A percentile compares a stretch with the other conserved stretches of the same genome.
These are phyloP conservation scores for Montifringilla adamsi DNA, from an alignment of 2,113 vertebrate species.

Conservation along the genomic window DNA sequence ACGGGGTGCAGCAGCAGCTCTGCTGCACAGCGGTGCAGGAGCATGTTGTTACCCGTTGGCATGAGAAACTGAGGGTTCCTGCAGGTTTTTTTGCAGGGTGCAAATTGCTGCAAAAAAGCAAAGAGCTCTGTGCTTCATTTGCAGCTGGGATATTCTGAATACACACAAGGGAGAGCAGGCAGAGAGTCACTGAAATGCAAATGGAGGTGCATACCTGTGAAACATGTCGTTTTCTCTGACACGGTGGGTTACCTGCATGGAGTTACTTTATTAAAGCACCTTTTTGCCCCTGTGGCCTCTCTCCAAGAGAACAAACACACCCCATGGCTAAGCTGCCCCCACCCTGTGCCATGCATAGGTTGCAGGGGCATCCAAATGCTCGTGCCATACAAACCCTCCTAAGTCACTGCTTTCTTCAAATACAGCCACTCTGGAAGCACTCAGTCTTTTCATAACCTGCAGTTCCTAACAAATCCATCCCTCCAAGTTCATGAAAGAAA, in stretches of 20 bases:
- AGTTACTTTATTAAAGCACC: not conserved
- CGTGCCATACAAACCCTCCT: not conserved
- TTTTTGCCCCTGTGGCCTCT: not conserved
- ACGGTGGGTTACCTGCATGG: not conserved
- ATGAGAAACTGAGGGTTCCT: not conserved
- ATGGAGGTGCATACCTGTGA: not conserved
- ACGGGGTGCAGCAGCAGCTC: fast-evolving
- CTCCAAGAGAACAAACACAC: not conserved
- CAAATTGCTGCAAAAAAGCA: not conserved
- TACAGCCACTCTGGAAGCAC: not conserved
- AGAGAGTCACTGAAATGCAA: not conserved
- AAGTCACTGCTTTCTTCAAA: not conserved
- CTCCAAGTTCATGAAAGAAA: not conserved
- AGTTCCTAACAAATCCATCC: not conserved
- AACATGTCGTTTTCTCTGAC: not conserved
- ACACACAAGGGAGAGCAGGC: not conserved
- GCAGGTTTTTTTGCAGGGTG: not conserved
- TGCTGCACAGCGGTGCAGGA: not conserved
- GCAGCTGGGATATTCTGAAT: not conserved
- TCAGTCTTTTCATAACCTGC: not conserved
- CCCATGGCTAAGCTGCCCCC: not conserved
- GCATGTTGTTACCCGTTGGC: fast-evolving
- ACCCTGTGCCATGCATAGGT: not conserved
- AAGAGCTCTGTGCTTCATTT: not conserved
- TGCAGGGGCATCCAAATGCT: not conserved